Percentiles rank a stretch among this genome's conserved stretches.
These are phyloP conservation scores for Epinotia bilunana DNA, from an alignment of 2,888 invertebrate genomes.

Conservation along the genomic window DNA sequence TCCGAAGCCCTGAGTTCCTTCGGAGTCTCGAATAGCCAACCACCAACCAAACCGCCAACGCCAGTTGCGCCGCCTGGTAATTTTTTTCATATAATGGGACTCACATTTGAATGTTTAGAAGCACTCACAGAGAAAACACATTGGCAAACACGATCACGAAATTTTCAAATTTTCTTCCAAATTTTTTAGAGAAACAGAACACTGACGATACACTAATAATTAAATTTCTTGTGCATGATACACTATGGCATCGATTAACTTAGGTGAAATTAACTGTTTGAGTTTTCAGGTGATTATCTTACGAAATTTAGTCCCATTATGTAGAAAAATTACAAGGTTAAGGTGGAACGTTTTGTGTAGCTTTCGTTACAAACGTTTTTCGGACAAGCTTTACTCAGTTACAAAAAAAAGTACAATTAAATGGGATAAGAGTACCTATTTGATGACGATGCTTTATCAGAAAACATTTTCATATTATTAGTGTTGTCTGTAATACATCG, in stretches of 20 bases:
- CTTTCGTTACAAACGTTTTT: neutral
- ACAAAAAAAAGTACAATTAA: neutral
- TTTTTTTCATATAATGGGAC: constrained; percentile 74
- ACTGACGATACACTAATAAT: neutral
- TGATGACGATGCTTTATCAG: too few relatives aligned
- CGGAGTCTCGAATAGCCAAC: constrained; percentile 86
- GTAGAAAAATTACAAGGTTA: constrained; percentile 52
- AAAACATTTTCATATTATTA: too few relatives aligned
- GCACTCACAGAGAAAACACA: constrained; percentile 35
- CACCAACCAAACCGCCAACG: constrained; percentile 81
- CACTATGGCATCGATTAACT: constrained; percentile 11
- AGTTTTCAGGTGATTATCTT: neutral
- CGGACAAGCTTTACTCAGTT: neutral
- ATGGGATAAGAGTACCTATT: too few relatives aligned
- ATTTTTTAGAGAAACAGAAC: neutral
- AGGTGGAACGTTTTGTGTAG: neutral
- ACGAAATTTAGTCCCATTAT: constrained; percentile 57
- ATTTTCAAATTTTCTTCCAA: constrained; percentile 11
- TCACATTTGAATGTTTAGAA: constrained; percentile 38
- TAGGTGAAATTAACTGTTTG: constrained; percentile 25
- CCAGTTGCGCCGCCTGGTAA: constrained; percentile 86
- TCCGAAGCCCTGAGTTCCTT: constrained; percentile 88
- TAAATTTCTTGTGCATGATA: constrained; percentile 5
- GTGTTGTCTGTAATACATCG: too few relatives aligned
- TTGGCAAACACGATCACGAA: constrained; percentile 41